A percentile compares a stretch with the other conserved stretches of the same genome.
These are phyloP conservation scores for Chlorospingus semifuscus DNA, from an alignment of 2,797 vertebrate species.

Conservation along the genomic window DNA sequence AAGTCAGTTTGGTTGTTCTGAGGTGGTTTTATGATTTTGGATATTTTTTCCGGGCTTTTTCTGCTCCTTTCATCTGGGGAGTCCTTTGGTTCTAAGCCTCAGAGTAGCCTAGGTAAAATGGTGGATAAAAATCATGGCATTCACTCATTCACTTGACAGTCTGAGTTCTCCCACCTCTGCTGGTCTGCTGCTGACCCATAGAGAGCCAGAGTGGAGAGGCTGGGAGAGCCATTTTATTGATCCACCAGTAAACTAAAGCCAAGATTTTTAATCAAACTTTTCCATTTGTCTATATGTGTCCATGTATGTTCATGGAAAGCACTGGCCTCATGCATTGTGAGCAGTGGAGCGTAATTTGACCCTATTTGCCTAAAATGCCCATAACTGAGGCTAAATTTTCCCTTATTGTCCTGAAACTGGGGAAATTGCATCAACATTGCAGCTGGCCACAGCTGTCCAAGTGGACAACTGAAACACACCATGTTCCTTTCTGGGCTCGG, in stretches of 20 bases:
- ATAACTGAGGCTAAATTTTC: not conserved
- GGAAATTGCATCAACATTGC: not conserved
- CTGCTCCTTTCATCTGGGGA: not conserved
- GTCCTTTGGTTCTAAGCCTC: conserved; percentile 5
- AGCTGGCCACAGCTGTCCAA: not conserved
- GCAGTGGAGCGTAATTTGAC: not conserved
- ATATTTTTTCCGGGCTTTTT: not conserved
- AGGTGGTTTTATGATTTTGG: conserved; percentile 9
- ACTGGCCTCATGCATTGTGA: rapidly evolving
- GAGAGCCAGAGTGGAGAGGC: not conserved
- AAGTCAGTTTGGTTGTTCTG: conserved; percentile 40
- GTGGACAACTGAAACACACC: rapidly evolving
- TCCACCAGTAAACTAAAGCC: not conserved
- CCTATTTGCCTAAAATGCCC: not conserved
- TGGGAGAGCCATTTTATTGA: not conserved
- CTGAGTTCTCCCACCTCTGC: not conserved
- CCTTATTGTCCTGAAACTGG: not conserved
- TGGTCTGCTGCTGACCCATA: not conserved
- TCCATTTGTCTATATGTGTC: not conserved
- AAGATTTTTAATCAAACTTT: not conserved
- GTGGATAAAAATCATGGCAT: not conserved
- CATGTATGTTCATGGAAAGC: not conserved
- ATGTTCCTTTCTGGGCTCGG: not conserved
- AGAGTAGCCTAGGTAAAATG: not conserved
- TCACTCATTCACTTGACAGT: not conserved